Conservation (phyloP, 1,140 invertebrate genomes). For the Odontomachus brunneus region DNA sequence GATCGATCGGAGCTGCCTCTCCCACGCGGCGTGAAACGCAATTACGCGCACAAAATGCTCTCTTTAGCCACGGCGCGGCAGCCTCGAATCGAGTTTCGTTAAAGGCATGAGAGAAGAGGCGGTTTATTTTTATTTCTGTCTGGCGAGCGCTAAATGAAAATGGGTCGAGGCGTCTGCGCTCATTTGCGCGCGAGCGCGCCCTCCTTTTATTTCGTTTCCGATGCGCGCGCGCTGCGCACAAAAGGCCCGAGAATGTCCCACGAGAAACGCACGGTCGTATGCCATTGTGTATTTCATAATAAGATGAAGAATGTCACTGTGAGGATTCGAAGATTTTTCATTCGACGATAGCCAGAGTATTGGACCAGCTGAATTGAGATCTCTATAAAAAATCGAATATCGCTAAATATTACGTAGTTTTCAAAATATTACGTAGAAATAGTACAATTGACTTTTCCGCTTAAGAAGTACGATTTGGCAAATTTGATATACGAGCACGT, state of each 20-base stretch:
- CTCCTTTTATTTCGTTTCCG: slow-evolving; percentile 66
- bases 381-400: too few relatives aligned
- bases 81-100: slow-evolving; percentile 65
- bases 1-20: slow-evolving; percentile 51
- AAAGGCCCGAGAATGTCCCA: slow-evolving; percentile 16
- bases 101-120: slow-evolving; percentile 63
- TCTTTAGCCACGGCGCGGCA: slow-evolving; percentile 43
- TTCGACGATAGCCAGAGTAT: neutral
- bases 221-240: slow-evolving; percentile 40
- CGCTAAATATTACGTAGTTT: too few relatives aligned
- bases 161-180: slow-evolving; percentile 80
- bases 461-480: too few relatives aligned
- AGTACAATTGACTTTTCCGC: too few relatives aligned
- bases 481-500: too few relatives aligned
- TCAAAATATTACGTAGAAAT: too few relatives aligned
- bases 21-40: slow-evolving; percentile 51
- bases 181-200: slow-evolving; percentile 64
- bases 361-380: neutral
- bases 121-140: slow-evolving; percentile 78
- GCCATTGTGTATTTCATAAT: slow-evolving; percentile 4
- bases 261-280: slow-evolving; percentile 7
- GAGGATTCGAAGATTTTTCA: neutral
- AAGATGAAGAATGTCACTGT: neutral
- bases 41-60: slow-evolving; percentile 69
- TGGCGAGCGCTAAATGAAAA: slow-evolving; percentile 76